A percentile compares a stretch with the other conserved stretches of the same genome.
These are phyloP conservation scores for Erithacus rubecula DNA, from an alignment of 2,797 vertebrate species.

Conservation along the genomic window DNA sequence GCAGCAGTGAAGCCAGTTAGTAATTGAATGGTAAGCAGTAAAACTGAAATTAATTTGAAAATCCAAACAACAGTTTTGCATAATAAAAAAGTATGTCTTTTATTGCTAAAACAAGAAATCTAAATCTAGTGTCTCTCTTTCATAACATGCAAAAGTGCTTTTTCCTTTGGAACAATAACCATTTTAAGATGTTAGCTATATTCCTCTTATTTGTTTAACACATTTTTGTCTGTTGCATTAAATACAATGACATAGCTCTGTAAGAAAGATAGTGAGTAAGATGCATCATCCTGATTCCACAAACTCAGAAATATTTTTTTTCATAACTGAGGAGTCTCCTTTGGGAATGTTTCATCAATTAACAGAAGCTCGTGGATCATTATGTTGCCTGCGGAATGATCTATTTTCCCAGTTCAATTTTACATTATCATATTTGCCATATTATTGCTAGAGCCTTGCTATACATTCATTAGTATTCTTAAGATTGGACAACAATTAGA, in stretches of 20 bases:
- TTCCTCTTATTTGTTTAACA: neutral
- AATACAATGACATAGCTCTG: neutral
- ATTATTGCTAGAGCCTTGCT: neutral
- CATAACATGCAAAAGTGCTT: neutral
- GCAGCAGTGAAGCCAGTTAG: neutral
- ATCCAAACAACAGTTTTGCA: rapidly evolving
- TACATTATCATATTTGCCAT: neutral
- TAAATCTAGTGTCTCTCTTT: neutral
- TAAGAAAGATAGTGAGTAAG: neutral
- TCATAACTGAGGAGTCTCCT: neutral
- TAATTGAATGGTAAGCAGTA: neutral
- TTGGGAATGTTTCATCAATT: neutral
- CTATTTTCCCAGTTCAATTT: neutral
- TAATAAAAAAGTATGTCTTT: neutral
- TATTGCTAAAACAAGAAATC: neutral
- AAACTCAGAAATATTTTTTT: neutral
- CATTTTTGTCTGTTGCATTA: neutral
- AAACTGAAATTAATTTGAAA: neutral
- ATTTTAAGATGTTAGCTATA: neutral
- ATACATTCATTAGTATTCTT: neutral
- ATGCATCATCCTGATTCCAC: neutral
- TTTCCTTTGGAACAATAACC: neutral
- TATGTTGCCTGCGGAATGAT: neutral
- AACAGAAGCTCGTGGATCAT: neutral
- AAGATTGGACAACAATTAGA: constrained; percentile 14